Evolutionary conservation across 1,140 invertebrate genomes (phyloP), one percentile per base, ranked within the genome.

Genomic region (Brachionus rubens): DNA sequence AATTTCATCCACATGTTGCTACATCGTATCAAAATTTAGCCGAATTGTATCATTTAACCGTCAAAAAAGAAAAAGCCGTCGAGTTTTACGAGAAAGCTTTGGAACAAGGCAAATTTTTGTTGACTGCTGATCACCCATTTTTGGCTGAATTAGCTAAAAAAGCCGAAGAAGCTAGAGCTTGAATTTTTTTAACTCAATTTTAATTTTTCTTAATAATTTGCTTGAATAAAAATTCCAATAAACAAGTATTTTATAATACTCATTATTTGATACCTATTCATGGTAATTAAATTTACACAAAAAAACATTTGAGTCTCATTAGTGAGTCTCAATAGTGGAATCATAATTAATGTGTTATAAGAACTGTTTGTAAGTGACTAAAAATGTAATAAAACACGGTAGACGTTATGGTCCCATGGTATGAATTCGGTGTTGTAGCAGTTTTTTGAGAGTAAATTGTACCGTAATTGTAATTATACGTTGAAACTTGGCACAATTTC

Each of bases 61-160:
- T 7, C 7, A 24, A 68, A 47, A 68, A 48, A 9, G 21, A 47
- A 30, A 68, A 48, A 30, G 43, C 65, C 16, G 7, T 68, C 16
- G 65, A 68, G 48, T 68, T n/a, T 16, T 68, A n/a, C 9, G 65
- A 68, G 19, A 68, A 68, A 47, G 41, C 65, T 10, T 33, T 68
- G 9, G 43, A 48, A 19, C 36, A 43, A 43, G 40, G 36, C 10
- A 65, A 65, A 24, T 43, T 24, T 24, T 65, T 43, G 59, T 41
- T 65, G 14, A 9, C 4, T 43, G 59, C 36, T 14, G 10, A 65
- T 14, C 59, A 65, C 43, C 59, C 40, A 26, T 65, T 43, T 43
- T 21, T 65, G 14, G 59, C 21, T 19, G 54, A 59, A 7, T 59
- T 59, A 30, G 30, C 16, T 19, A 59, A 59, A 36, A 59, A 36